Base-by-base conservation (phyloP, 2,113 vertebrate genomes). In the Shinisaurus crocodilurus region DNA sequence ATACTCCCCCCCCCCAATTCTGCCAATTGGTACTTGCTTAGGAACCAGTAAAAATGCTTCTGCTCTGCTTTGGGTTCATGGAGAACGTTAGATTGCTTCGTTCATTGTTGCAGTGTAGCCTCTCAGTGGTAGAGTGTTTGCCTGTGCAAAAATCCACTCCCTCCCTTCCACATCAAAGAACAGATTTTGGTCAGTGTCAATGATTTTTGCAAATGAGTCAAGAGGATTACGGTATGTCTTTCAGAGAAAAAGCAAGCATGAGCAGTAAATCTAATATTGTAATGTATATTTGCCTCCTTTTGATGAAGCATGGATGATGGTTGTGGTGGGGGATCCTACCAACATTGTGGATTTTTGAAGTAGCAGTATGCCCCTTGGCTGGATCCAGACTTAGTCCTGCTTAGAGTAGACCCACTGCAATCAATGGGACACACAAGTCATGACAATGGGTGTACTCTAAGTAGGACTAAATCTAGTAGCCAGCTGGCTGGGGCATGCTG, bases 181-280 rank as follows among this genome's bases (percentile, higher is more conserved):
- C 34, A 54, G 32, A 69, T 85, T 69, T 85, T 29, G 10, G 40
- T 90, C 90, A 82, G 89, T 84, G 63, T 82, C 93, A 94, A 94
- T 94, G 87, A 83, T 93, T 95, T 80, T 93, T 96, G 95, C 81
- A 96, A 94, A 94, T 95, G 32, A 91, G 86, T 72, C 25, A 50
- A 80, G 88, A 95, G 94, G 92, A 95, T 95, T 94, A n/a, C n/a
- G n/a, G n/a, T n/a, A 95, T 82, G 88, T 84, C 83, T 76, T 95
- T 94, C 91, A 86, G 65, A 85, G 81, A n/a, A 79, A 94, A 84
- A 60, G 13, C 63, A 48, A 85, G 34, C 12, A 76, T 6, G 3
- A 76, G 74, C 6, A 43, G 72, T 20, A 40, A 5, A 23, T 43
- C 37, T 43, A 37, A 43, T 2, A 25, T 45, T 16, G 85, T 0